Base-by-base conservation (phyloP, 2,797 vertebrate species). In the Heteromormyrus szaboi region DNA sequence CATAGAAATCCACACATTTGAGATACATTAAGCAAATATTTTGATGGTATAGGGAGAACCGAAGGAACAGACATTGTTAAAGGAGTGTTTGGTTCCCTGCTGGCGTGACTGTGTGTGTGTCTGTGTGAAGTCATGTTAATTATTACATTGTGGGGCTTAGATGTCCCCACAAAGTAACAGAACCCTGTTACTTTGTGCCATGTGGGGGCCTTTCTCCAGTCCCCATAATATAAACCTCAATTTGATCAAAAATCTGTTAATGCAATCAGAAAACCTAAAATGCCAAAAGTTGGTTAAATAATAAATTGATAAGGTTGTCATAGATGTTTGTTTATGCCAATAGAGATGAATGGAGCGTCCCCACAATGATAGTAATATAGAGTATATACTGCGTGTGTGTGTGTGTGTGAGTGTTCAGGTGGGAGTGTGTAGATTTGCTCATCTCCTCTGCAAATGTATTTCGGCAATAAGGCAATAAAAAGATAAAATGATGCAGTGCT, bases 381-480 rank as follows among this genome's bases (percentile, higher is more conserved):
- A 25, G 25, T 25, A 72, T 62, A 25, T 22, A 62, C n/a, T 72
- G 62, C 0, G 41, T 41, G 41, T 41, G 37, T 41, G 37, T 41
- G 37, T 65, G 59, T 65, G 62, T 12, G 25, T 68, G 62, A 68
- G 25, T 5, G 29, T 72, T 72, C 68, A 17, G 68, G 14, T 72
- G 14, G 68, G 68, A 37, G 68, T 72, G 76, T 81, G 76, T 81
- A 14, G 41, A 8, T 81, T 44, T 81, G 19, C 76, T 81, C 76
- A 81, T 81, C 37, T 79, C 72, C 72, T 81, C 76, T 81, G 76
- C 41, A 81, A 81, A 81, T 22, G 68, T 46, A 46, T 44, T 81
- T 2, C 37, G 9, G 76, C 41, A 44, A 81, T 79, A 79, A 79
- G 17, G 72, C 37, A 79, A 79, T 44, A 46, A 44, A 81, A 81